These are phyloP conservation scores for Aquatica leii DNA, from an alignment of 2,888 invertebrate species.

Conservation along the genomic window DNA sequence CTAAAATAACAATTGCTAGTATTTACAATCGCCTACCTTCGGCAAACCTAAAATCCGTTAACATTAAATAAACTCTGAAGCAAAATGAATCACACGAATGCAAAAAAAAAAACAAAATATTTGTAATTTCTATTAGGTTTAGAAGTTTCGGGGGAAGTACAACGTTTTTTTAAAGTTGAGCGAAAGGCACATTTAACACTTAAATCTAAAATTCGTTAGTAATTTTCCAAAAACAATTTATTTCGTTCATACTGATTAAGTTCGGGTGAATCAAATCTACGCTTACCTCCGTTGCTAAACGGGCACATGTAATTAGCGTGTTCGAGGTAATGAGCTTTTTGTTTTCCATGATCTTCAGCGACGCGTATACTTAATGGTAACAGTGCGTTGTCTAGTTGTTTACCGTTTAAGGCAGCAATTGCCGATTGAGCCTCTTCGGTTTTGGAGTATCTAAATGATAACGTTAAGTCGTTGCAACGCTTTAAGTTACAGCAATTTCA, in stretches of 20 bases:
- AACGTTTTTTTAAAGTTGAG: too few species aligned
- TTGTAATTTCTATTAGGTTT: neutral
- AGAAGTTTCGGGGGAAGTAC: too few species aligned
- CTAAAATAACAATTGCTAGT: neutral
- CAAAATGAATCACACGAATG: neutral
- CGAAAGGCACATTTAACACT: slow-evolving; percentile 3
- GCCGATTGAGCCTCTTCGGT: slow-evolving; percentile 91
- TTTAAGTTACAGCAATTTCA: slow-evolving; percentile 41
- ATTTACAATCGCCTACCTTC: neutral
- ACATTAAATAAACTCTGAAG: neutral
- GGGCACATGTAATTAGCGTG: slow-evolving; percentile 50
- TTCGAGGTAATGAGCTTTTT: slow-evolving; percentile 71
- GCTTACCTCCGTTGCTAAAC: slow-evolving; percentile 52
- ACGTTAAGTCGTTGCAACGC: too few species aligned
- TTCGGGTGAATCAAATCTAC: slow-evolving; percentile 24
- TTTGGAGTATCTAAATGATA: slow-evolving; percentile 75
- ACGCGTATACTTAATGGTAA: slow-evolving; percentile 80
- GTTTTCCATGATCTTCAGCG: slow-evolving; percentile 87
- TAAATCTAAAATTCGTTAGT: slow-evolving; percentile 14
- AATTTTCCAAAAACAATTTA: slow-evolving; percentile 25
- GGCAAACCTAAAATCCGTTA: neutral
- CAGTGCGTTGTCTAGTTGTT: slow-evolving; percentile 83
- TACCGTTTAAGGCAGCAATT: slow-evolving; percentile 84
- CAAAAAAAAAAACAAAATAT: neutral
- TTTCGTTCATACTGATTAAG: slow-evolving; percentile 17